These are phyloP conservation scores for Coenonympha glycerion DNA, from an alignment of 2,888 invertebrate species.

Conservation along the genomic window DNA sequence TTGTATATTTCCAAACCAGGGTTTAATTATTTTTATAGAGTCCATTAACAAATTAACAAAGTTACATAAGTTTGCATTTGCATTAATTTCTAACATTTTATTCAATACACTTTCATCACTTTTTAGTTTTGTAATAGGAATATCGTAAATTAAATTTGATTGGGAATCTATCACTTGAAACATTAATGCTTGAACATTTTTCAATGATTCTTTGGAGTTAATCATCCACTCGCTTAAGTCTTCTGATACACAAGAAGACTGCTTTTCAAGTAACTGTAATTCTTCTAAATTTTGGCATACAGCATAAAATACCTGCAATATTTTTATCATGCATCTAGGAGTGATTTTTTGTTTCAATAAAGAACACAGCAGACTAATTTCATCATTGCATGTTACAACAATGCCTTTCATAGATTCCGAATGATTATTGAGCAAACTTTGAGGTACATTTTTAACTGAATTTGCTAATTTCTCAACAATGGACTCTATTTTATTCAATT, in stretches of 20 bases:
- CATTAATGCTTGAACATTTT: conserved; percentile 42
- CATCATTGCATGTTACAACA: conserved; percentile 49
- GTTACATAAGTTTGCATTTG: conserved; percentile 28
- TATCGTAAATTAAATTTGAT: conserved; percentile 42
- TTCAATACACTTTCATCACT: conserved; percentile 4
- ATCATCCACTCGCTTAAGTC: conserved; percentile 40
- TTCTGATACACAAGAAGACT: conserved; percentile 37
- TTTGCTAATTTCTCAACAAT: conserved; percentile 48
- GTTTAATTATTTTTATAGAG: conserved; percentile 30
- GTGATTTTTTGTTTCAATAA: conserved; percentile 47
- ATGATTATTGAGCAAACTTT: conserved; percentile 44
- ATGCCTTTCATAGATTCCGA: conserved; percentile 52
- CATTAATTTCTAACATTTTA: conserved; percentile 12
- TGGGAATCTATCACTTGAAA: conserved; percentile 47
- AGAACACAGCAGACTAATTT: conserved; percentile 50
- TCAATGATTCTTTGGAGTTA: conserved; percentile 45
- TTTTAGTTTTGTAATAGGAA: conserved; percentile 33
- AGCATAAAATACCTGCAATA: conserved; percentile 53
- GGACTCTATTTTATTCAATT: conserved; percentile 46
- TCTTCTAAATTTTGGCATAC: conserved; percentile 42
- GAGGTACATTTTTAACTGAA: conserved; percentile 43
- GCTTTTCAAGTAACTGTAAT: conserved; percentile 39
- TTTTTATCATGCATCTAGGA: conserved; percentile 55
- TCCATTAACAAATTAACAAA: conserved; percentile 30
- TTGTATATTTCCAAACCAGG: conserved; percentile 29